Conservation (phyloP, 2,113 vertebrate genomes). For the Podiceps cristatus region DNA sequence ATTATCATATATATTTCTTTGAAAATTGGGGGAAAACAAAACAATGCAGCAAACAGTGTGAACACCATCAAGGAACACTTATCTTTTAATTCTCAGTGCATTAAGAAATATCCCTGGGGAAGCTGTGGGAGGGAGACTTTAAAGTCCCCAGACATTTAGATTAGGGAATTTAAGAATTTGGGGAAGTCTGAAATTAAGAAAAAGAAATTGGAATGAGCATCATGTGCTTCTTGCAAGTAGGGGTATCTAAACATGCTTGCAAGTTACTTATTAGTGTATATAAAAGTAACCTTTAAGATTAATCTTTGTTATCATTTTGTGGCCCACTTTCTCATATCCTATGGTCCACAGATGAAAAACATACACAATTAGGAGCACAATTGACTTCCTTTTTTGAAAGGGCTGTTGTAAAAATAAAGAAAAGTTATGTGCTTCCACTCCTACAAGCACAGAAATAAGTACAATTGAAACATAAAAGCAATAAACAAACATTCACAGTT, state of each 20-base stretch:
- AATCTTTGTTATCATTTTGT: neutral
- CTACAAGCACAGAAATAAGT: constrained; percentile 1
- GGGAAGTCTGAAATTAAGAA: neutral
- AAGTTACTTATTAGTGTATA: neutral
- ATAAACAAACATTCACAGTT: constrained; percentile 40
- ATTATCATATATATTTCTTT: neutral
- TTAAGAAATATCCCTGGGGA: constrained; percentile 29
- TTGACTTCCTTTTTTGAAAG: constrained; percentile 31
- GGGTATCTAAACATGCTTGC: neutral
- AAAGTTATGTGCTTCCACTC: neutral
- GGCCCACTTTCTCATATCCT: neutral
- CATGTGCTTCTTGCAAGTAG: neutral
- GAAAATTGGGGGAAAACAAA: neutral
- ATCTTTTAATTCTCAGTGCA: neutral
- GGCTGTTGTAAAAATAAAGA: constrained; percentile 13
- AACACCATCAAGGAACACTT: neutral
- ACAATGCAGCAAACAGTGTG: neutral
- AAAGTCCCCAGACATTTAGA: neutral
- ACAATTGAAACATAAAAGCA: constrained; percentile 38
- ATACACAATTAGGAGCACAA: constrained; percentile 15
- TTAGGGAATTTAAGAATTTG: constrained; percentile 7
- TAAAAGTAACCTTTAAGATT: neutral
- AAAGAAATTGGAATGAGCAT: neutral
- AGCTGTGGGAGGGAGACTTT: constrained; percentile 5
- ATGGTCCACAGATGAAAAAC: neutral